Evolutionary conservation across 2,888 invertebrate genomes (phyloP).

Genomic region (Rhorus exstirpatorius): DNA sequence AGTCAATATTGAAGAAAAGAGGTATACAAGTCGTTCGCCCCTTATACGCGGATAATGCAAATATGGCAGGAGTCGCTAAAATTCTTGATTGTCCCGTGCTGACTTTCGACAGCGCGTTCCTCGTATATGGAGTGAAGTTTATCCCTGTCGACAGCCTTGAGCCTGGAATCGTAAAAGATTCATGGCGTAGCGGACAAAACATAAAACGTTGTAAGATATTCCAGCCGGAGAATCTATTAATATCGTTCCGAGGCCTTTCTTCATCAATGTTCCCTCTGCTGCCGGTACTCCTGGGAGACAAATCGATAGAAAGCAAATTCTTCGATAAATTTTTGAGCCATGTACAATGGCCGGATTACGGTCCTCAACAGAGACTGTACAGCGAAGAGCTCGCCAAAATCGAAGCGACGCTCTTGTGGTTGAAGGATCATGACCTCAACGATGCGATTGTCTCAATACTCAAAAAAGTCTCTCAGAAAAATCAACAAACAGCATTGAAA

Average conservation of each 20-base stretch:
- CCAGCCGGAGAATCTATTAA: no score
- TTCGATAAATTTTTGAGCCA: slow-evolving; percentile 88
- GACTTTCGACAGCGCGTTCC: slow-evolving; percentile 98
- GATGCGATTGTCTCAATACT: slow-evolving; percentile 90
- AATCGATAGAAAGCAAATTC: slow-evolving; percentile 90
- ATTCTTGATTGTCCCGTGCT: slow-evolving; percentile 94
- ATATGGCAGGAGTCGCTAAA: slow-evolving; percentile 93
- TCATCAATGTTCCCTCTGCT: slow-evolving; percentile 91
- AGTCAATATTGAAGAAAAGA: slow-evolving; percentile 89
- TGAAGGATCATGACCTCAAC: slow-evolving; percentile 90
- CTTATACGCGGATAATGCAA: slow-evolving; percentile 96
- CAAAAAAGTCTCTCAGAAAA: slow-evolving; percentile 87
- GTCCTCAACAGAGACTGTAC: no score
- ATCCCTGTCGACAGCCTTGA: slow-evolving; percentile 92
- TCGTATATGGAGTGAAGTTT: slow-evolving; percentile 93
- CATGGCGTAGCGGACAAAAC: no score
- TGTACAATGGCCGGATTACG: no score
- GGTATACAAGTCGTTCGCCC: slow-evolving; percentile 91
- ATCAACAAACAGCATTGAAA: slow-evolving; percentile 87
- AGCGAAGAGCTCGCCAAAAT: slow-evolving; percentile 89
- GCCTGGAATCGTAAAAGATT: no score
- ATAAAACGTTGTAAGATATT: no score
- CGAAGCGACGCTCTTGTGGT: slow-evolving; percentile 91
- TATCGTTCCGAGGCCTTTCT: slow-evolving; percentile 88
- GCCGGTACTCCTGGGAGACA: slow-evolving; percentile 95